A percentile compares a stretch with the other conserved stretches of the same genome.
phyloP scores from a whole-genome alignment of 2,797 vertebrate species.

The Sebastolobus alascanus region DNA sequence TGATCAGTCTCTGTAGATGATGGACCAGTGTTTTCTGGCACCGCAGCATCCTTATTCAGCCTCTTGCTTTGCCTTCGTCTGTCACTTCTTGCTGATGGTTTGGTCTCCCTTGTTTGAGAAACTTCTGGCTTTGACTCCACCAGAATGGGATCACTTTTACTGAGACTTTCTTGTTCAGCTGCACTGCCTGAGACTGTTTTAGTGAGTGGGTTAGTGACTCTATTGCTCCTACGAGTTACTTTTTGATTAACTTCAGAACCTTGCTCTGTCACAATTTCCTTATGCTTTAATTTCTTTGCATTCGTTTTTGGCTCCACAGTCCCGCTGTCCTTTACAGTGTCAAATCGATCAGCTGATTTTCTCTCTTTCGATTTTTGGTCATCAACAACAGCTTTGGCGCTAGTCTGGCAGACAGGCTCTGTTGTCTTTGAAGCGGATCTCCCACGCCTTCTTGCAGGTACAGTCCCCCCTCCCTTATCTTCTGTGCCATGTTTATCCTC shows the following conservation, averaged over 20 bases:
- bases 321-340: slow-evolving; percentile 57
- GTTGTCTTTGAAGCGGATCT: slow-evolving; percentile 81
- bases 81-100: slow-evolving; percentile 61
- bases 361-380: slow-evolving; percentile 80
- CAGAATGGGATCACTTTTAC: slow-evolving; percentile 54
- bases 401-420: slow-evolving; percentile 58
- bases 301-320: slow-evolving; percentile 70
- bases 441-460: slow-evolving; percentile 80
- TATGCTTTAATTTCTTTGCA: slow-evolving; percentile 69
- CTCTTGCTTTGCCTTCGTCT: slow-evolving; percentile 82
- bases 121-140: slow-evolving; percentile 70
- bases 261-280: slow-evolving; percentile 57
- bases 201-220: slow-evolving; percentile 66
- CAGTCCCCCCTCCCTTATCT: slow-evolving; percentile 64
- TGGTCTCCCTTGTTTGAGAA: slow-evolving; percentile 62
- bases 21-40: slow-evolving; percentile 60
- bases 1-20: slow-evolving; percentile 52
- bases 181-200: slow-evolving; percentile 48
- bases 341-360: slow-evolving; percentile 57
- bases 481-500: slow-evolving; percentile 64
- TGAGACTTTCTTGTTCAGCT: slow-evolving; percentile 65
- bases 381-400: slow-evolving; percentile 70
- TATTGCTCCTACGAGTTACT: slow-evolving; percentile 76
- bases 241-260: slow-evolving; percentile 67
- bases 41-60: slow-evolving; percentile 75